These are phyloP conservation scores for Semibalanus balanoides DNA, from an alignment of 1,140 invertebrate species.

Conservation along the genomic window DNA sequence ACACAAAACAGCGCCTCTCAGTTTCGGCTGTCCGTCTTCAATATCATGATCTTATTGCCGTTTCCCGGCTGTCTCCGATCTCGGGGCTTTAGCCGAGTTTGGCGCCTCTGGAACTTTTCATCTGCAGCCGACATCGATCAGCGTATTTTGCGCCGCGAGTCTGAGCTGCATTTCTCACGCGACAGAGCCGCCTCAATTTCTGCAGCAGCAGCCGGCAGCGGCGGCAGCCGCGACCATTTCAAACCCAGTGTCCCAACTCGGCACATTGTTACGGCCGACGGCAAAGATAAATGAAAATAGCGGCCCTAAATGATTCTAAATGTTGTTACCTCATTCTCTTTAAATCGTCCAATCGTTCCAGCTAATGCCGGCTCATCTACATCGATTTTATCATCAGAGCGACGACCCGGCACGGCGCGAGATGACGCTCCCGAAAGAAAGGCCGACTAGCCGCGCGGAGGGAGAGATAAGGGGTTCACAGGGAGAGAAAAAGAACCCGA, in stretches of 20 bases:
- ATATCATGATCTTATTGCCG: too few species aligned
- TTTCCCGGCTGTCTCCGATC: too few species aligned
- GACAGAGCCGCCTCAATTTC: neutral
- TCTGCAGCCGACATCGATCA: neutral
- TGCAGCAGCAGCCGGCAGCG: neutral
- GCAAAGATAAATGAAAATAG: constrained; percentile 2
- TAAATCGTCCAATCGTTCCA: neutral
- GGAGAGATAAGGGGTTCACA: neutral
- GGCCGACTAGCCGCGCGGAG: neutral
- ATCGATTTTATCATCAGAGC: constrained; percentile 2
- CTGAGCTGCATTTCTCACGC: neutral
- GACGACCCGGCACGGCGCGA: neutral
- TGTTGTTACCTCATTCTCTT: constrained; percentile 1
- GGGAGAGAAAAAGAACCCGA: neutral
- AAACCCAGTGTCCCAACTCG: neutral
- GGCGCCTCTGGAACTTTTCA: neutral
- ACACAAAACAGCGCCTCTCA: too few species aligned
- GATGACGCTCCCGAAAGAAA: neutral
- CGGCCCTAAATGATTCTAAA: neutral
- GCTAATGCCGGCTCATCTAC: neutral
- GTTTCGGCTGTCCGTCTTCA: too few species aligned
- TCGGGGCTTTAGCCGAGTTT: neutral
- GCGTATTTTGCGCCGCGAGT: neutral
- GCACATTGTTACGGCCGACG: neutral
- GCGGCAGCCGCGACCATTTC: neutral